Conservation (phyloP, 2,797 vertebrate species). For the Delichon dasypus region DNA sequence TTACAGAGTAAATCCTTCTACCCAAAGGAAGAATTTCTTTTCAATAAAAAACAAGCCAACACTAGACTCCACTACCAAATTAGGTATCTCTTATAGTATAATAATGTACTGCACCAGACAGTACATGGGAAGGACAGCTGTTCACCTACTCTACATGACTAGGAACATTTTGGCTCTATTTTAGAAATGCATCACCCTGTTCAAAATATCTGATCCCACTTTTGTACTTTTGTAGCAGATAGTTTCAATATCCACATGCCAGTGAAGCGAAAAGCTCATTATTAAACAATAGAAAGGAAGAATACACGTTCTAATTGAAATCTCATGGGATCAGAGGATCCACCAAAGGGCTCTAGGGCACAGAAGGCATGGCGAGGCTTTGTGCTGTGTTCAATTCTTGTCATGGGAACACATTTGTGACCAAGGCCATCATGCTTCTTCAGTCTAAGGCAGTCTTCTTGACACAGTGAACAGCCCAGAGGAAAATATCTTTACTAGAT, state of each 20-base stretch:
- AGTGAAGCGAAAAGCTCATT: constrained; percentile 5
- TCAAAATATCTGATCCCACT: background rate
- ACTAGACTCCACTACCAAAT: background rate
- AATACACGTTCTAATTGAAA: background rate
- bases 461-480: background rate
- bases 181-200: background rate
- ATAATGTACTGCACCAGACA: background rate
- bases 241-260: background rate
- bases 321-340: background rate
- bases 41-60: background rate
- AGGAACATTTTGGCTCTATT: background rate
- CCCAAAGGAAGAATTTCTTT: background rate
- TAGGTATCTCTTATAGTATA: background rate
- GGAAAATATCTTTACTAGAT: background rate
- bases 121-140: background rate
- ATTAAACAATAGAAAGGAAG: constrained; percentile 14
- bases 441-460: background rate
- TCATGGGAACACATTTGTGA: background rate
- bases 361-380: background rate
- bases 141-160: background rate
- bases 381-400: background rate
- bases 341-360: background rate
- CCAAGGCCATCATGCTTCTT: background rate
- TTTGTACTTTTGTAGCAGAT: background rate
- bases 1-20: background rate